Evolutionary conservation across 2,797 vertebrate genomes (phyloP).

Genomic region (Antennarius maculatus): DNA sequence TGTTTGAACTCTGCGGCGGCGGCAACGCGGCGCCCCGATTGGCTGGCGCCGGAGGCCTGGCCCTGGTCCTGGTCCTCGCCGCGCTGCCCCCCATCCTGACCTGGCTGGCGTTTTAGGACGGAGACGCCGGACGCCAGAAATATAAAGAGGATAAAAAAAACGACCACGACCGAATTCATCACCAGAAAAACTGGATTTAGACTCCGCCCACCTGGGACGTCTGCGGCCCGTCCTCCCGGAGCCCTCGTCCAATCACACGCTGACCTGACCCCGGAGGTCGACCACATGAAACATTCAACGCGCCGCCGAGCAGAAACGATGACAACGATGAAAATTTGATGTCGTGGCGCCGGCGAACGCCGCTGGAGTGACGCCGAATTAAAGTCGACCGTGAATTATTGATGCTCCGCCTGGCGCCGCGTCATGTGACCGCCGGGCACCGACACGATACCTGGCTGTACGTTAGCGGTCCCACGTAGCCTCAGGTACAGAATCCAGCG

Average conservation of each 20-base stretch:
- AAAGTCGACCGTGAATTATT: slow-evolving; percentile 72
- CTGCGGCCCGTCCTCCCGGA: slow-evolving; percentile 58
- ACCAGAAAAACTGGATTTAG: slow-evolving; percentile 84
- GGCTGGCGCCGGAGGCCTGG: slow-evolving; percentile 67
- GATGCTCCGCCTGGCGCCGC: slow-evolving; percentile 61
- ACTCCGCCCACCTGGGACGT: slow-evolving; percentile 53
- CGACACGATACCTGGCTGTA: slow-evolving; percentile 34
- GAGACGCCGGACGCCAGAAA: neutral
- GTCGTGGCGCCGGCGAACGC: slow-evolving; percentile 61
- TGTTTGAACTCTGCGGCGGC: slow-evolving; percentile 95
- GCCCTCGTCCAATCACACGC: slow-evolving; percentile 70
- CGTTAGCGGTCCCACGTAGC: slow-evolving; percentile 37
- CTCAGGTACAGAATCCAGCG: slow-evolving; percentile 23
- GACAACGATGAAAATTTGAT: slow-evolving; percentile 73
- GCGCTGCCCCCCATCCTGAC: slow-evolving; percentile 87
- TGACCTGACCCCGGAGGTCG: slow-evolving; percentile 67
- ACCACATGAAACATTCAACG: slow-evolving; percentile 75
- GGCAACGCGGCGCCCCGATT: slow-evolving; percentile 81
- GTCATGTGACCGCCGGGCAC: slow-evolving; percentile 31
- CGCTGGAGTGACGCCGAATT: slow-evolving; percentile 73
- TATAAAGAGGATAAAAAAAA: slow-evolving; percentile 43
- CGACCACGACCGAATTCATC: slow-evolving; percentile 59
- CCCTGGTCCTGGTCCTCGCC: slow-evolving; percentile 84
- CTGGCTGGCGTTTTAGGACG: slow-evolving; percentile 88
- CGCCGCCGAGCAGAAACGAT: slow-evolving; percentile 62